Conservation (phyloP, 1,140 invertebrate species). For the Neodiprion fabricii region DNA sequence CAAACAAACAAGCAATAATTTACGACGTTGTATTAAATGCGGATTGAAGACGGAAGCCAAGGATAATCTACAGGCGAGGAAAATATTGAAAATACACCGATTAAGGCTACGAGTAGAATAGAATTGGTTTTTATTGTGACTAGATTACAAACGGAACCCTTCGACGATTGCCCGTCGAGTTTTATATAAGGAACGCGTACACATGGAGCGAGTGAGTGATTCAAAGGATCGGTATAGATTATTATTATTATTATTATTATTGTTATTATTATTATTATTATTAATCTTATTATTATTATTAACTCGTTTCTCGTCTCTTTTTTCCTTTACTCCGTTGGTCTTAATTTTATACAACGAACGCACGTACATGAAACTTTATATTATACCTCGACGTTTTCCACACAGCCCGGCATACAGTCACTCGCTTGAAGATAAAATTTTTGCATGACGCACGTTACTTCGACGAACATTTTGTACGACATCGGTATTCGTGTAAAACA, state of each 20-base stretch:
- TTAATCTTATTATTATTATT: neutral
- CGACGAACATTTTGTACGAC: constrained; percentile 56
- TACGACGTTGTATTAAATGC: too few relatives aligned
- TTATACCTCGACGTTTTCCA: neutral
- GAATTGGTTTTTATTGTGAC: constrained; percentile 63
- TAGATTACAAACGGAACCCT: constrained; percentile 61
- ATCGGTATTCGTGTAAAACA: constrained; percentile 60
- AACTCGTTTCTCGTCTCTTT: neutral
- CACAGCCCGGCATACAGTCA: too few relatives aligned
- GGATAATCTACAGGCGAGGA: too few relatives aligned
- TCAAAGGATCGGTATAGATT: constrained; percentile 3
- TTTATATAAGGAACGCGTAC: constrained; percentile 51
- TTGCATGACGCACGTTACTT: constrained; percentile 16
- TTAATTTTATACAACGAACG: neutral
- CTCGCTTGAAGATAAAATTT: too few relatives aligned
- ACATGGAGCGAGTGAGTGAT: constrained; percentile 47
- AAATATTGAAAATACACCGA: neutral
- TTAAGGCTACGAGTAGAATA: constrained; percentile 46
- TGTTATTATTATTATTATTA: neutral
- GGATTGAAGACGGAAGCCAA: too few relatives aligned
- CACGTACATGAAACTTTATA: constrained; percentile 7
- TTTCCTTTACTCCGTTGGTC: neutral
- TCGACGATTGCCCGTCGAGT: constrained; percentile 49
- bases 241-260: neutral
- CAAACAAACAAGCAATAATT: too few relatives aligned